Percentiles rank a stretch among this genome's conserved stretches.
These are phyloP conservation scores for Abrostola triplasia DNA, from an alignment of 2,888 invertebrate species.

Conservation along the genomic window DNA sequence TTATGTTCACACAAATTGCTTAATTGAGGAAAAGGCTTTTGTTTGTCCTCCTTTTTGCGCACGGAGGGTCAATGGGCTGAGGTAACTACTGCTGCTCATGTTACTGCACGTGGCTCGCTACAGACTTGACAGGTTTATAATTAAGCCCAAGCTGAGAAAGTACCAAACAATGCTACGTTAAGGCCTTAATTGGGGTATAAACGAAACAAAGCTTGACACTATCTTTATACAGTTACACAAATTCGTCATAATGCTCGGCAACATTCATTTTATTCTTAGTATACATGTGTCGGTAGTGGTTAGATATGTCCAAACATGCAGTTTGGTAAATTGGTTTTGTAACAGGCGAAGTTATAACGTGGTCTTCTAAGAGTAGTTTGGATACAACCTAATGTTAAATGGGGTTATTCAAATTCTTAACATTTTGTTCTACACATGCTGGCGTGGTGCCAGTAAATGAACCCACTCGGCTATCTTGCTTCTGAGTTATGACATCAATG, in stretches of 20 bases:
- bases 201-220: constrained; percentile 5
- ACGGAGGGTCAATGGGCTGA: constrained; percentile 51
- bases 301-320: neutral
- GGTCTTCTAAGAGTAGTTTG: constrained; percentile 20
- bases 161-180: constrained; percentile 17
- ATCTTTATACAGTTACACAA: neutral
- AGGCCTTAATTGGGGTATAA: constrained; percentile 11
- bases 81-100: constrained; percentile 53
- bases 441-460: constrained; percentile 59
- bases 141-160: constrained; percentile 34
- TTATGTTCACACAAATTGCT: constrained; percentile 75
- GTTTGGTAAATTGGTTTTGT: neutral
- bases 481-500: constrained; percentile 53
- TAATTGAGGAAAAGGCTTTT: constrained; percentile 76
- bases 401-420: constrained; percentile 55
- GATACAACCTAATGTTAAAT: constrained; percentile 40
- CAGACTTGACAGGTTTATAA: constrained; percentile 54
- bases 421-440: constrained; percentile 60
- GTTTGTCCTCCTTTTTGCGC: constrained; percentile 68
- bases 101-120: constrained; percentile 45
- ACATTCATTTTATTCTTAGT: neutral
- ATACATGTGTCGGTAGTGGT: too few relatives aligned
- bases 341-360: neutral
- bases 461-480: constrained; percentile 47
- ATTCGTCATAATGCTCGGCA: neutral